Evolutionary conservation across 2,113 vertebrate species (phyloP).

Genomic region (Corythornis cristatus): DNA sequence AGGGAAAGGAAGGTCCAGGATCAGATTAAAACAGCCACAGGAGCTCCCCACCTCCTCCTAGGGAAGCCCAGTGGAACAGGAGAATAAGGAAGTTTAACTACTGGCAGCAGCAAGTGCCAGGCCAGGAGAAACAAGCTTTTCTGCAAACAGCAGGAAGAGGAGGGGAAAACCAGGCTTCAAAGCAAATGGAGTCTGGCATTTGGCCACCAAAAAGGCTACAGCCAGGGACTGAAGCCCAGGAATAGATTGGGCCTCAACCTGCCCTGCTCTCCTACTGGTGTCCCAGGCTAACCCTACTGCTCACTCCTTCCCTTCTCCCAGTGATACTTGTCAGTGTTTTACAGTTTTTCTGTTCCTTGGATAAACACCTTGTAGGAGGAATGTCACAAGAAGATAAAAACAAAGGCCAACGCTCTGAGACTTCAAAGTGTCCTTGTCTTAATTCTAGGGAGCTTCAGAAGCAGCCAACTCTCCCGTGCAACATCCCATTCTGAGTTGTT

Average conservation of each 20-base stretch:
- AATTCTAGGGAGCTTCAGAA: background rate
- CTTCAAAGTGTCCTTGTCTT: background rate
- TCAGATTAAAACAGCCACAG: background rate
- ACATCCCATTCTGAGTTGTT: background rate
- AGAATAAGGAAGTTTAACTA: background rate
- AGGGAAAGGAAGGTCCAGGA: background rate
- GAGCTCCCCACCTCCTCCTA: background rate
- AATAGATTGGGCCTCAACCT: background rate
- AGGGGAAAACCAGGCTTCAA: background rate
- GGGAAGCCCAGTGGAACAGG: background rate
- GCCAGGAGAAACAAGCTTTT: background rate
- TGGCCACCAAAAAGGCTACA: background rate
- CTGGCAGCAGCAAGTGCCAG: background rate
- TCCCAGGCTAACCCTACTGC: background rate
- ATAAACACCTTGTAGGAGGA: background rate
- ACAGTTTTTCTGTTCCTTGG: background rate
- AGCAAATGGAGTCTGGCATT: background rate
- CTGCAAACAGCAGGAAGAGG: background rate
- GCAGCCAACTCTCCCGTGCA: background rate
- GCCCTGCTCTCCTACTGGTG: background rate
- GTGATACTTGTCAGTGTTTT: background rate
- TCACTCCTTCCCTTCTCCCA: background rate
- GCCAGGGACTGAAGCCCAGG: background rate
- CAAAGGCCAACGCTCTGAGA: background rate
- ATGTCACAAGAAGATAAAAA: background rate